Conservation (phyloP, 2,888 invertebrate species). For the Tillus elongatus region DNA sequence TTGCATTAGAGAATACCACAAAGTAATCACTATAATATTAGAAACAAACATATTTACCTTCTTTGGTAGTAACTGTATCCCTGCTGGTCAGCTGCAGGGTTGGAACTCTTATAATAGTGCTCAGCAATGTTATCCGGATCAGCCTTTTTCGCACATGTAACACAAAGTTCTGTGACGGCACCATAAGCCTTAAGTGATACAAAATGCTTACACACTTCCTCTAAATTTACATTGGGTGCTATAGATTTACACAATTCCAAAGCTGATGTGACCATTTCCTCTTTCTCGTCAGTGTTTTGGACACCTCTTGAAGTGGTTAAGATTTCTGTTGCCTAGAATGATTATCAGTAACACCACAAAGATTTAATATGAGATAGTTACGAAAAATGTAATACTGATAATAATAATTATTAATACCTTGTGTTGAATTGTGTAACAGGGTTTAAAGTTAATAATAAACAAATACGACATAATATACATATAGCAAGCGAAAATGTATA, state of each 20-base stretch:
- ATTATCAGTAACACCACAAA: too few relatives aligned
- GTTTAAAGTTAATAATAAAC: too few relatives aligned
- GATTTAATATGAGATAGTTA: too few relatives aligned
- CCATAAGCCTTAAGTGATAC: conserved; percentile 71
- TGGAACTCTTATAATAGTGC: conserved; percentile 78
- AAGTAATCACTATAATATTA: too few relatives aligned
- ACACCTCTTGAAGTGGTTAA: conserved; percentile 71
- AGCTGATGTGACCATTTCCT: conserved; percentile 67
- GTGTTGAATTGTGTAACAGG: too few relatives aligned
- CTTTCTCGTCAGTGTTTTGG: conserved; percentile 64
- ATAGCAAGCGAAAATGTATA: too few relatives aligned
- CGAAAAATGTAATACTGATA: too few relatives aligned
- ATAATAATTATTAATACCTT: too few relatives aligned
- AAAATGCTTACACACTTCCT: conserved; percentile 77
- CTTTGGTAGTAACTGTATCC: conserved; percentile 44
- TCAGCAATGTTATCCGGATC: conserved; percentile 84
- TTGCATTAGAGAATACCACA: too few relatives aligned
- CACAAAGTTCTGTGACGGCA: conserved; percentile 81
- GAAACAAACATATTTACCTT: too few relatives aligned
- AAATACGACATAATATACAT: too few relatives aligned
- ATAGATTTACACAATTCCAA: conserved; percentile 81
- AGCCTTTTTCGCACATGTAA: conserved; percentile 73
- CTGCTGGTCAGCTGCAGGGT: conserved; percentile 73
- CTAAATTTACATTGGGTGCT: conserved; percentile 75
- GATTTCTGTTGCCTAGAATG: conserved; percentile 71